These are phyloP conservation scores for Rhodinocichla rosea DNA, from an alignment of 2,113 vertebrate species.

Conservation along the genomic window DNA sequence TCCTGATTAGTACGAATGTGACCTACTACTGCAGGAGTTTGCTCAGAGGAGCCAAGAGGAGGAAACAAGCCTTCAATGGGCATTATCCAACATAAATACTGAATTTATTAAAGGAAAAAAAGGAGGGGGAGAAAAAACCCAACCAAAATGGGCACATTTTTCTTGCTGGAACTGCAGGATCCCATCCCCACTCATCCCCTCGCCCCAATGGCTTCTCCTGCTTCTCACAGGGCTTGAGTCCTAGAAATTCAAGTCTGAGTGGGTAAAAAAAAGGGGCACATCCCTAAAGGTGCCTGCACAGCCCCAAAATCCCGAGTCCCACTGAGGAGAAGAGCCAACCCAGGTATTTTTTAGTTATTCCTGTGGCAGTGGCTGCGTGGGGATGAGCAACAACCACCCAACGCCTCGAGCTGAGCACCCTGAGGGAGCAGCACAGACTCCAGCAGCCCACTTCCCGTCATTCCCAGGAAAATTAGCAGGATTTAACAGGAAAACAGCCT, in stretches of 20 bases:
- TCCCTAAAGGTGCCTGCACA: not conserved
- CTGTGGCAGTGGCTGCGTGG: fast-evolving
- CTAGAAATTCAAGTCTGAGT: not conserved
- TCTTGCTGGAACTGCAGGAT: no score
- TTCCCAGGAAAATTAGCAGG: fast-evolving
- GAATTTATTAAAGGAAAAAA: not conserved
- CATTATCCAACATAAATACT: not conserved
- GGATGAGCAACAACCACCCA: fast-evolving
- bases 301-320: not conserved
- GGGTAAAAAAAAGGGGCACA: no score
- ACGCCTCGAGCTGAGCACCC: not conserved
- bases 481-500: not conserved
- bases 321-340: not conserved
- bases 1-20: not conserved
- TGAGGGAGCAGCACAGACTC: fast-evolving
- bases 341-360: no score
- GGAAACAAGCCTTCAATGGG: not conserved
- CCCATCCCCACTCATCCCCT: not conserved
- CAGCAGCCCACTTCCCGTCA: fast-evolving
- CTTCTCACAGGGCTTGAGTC: not conserved
- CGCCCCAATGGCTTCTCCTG: not conserved
- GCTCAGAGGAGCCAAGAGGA: not conserved
- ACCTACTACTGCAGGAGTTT: not conserved
- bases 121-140: fast-evolving
- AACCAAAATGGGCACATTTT: not conserved